phyloP scores from a whole-genome alignment of 1,140 invertebrate species.

The Lucilia sericata region DNA sequence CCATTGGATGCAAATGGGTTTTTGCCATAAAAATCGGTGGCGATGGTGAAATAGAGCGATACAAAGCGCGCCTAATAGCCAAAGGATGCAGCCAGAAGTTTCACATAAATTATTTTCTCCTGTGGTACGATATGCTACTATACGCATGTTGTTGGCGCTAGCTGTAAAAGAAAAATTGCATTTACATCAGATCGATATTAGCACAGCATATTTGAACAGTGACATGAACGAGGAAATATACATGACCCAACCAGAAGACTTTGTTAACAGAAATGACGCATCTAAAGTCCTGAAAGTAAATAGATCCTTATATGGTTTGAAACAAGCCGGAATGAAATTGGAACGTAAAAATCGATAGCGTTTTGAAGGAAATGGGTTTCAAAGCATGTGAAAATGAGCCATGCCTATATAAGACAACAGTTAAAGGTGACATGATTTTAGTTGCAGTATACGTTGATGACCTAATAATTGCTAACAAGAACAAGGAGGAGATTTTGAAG shows the following conservation, averaged over 20 bases:
- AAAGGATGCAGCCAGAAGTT: conserved; percentile 63
- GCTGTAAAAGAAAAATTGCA: conserved; percentile 53
- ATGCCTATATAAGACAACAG: conserved; percentile 55
- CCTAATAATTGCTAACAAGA: conserved; percentile 51
- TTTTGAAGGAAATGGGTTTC: conserved; percentile 47
- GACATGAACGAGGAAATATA: not conserved
- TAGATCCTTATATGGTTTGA: conserved; percentile 35
- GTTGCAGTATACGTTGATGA: conserved; percentile 56
- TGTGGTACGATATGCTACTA: conserved; percentile 58
- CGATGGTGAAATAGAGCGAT: conserved; percentile 42
- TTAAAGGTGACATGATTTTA: conserved; percentile 37
- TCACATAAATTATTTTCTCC: conserved; percentile 65
- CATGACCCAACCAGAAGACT: not conserved
- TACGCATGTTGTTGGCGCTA: conserved; percentile 61
- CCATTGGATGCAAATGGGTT: not conserved
- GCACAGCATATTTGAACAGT: conserved; percentile 64
- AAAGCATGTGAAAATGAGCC: not conserved
- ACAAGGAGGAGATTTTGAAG: conserved; percentile 45
- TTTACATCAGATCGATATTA: conserved; percentile 55
- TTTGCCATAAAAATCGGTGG: not conserved
- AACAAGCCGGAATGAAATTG: conserved; percentile 55
- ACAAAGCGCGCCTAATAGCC: conserved; percentile 66
- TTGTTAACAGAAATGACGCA: not conserved
- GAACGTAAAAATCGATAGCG: conserved; percentile 42
- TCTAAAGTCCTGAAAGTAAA: not conserved